phyloP scores from a whole-genome alignment of 2,113 vertebrate genomes.

The Osmerus eperlanus region DNA sequence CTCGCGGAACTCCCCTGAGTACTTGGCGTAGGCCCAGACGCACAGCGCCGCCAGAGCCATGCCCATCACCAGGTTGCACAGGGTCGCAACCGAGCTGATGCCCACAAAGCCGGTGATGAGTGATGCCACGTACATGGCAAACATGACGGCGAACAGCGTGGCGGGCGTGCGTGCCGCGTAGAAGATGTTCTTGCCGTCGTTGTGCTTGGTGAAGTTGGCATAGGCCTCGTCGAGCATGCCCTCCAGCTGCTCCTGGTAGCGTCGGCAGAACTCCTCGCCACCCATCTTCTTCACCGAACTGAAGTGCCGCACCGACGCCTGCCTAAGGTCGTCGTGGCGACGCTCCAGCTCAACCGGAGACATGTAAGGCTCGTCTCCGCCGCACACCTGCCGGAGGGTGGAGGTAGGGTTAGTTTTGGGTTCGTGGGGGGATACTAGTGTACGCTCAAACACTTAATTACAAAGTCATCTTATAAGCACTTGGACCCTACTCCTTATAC shows the following conservation, averaged over 20 bases:
- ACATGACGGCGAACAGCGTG: constrained; percentile 91
- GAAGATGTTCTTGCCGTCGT: constrained; percentile 97
- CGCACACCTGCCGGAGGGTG: constrained; percentile 77
- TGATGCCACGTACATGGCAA: constrained; percentile 88
- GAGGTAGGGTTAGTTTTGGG: neutral
- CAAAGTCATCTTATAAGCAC: too few relatives aligned
- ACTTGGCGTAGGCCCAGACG: constrained; percentile 91
- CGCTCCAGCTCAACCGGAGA: constrained; percentile 86
- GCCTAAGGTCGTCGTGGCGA: constrained; percentile 78
- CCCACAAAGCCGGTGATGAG: constrained; percentile 91
- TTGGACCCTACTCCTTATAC: too few relatives aligned
- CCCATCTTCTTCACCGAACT: constrained; percentile 94
- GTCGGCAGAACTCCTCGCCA: constrained; percentile 88
- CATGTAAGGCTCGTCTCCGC: constrained; percentile 91
- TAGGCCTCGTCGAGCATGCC: constrained; percentile 86
- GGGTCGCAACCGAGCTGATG: constrained; percentile 81
- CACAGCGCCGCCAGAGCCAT: constrained; percentile 85
- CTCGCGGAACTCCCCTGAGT: constrained; percentile 94
- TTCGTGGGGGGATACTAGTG: too few relatives aligned
- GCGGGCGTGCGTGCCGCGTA: constrained; percentile 91
- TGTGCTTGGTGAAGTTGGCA: constrained; percentile 91
- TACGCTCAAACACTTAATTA: too few relatives aligned
- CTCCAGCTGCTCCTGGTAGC: constrained; percentile 92
- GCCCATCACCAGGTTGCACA: constrained; percentile 91
- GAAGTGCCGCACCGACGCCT: constrained; percentile 80